These are phyloP conservation scores for Raja brachyura DNA, from an alignment of 2,113 vertebrate genomes.

Conservation along the genomic window DNA sequence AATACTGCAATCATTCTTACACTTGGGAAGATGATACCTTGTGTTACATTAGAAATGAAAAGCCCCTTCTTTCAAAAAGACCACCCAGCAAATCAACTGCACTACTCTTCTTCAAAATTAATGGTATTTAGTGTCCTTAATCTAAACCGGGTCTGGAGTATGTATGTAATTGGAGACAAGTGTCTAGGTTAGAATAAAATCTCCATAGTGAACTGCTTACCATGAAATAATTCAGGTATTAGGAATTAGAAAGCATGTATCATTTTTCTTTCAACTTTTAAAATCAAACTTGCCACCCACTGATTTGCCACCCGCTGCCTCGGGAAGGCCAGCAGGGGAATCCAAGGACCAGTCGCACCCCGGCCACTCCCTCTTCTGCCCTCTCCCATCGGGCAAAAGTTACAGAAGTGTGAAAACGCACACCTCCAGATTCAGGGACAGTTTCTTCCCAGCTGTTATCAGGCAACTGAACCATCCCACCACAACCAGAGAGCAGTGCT, in stretches of 20 bases:
- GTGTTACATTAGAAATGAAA: constrained; percentile 83
- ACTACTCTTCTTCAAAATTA: constrained; percentile 61
- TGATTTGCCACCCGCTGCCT: too few relatives aligned
- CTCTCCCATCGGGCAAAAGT: too few relatives aligned
- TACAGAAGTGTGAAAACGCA: too few relatives aligned
- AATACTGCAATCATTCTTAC: constrained; percentile 73
- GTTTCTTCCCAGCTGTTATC: too few relatives aligned
- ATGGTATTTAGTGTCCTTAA: constrained; percentile 36
- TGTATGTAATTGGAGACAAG: constrained; percentile 20
- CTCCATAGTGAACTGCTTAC: not conserved
- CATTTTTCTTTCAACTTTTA: not conserved
- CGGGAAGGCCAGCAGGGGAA: too few relatives aligned
- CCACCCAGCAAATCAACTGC: constrained; percentile 76
- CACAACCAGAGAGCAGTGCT: too few relatives aligned
- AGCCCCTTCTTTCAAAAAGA: constrained; percentile 79
- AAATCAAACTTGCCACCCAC: constrained; percentile 28
- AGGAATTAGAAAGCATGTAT: not conserved
- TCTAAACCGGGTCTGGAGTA: not conserved
- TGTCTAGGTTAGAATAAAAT: not conserved
- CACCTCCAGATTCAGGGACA: too few relatives aligned
- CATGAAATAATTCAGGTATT: not conserved
- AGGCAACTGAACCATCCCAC: too few relatives aligned
- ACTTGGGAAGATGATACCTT: constrained; percentile 81
- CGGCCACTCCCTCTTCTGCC: too few relatives aligned
- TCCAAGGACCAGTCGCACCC: too few relatives aligned